These are phyloP conservation scores for Sepiola atlantica DNA, from an alignment of 2,888 invertebrate genomes.

Conservation along the genomic window DNA sequence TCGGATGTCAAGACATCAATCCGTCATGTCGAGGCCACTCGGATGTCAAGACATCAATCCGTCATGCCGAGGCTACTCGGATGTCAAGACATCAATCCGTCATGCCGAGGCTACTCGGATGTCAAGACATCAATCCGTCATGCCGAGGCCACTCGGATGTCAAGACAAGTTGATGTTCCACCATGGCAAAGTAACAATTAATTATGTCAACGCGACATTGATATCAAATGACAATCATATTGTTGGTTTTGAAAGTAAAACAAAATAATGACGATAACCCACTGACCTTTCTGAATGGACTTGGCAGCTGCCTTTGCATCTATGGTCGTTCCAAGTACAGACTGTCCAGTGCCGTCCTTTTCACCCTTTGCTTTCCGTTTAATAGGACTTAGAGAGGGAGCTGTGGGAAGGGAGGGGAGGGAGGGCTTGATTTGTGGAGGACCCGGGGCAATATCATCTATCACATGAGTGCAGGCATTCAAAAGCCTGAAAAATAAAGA, in stretches of 20 bases:
- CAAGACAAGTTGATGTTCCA: too few species aligned
- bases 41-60: too few species aligned
- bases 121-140: too few species aligned
- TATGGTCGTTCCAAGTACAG: conserved; percentile 54
- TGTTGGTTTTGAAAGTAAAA: background rate
- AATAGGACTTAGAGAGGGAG: conserved; percentile 74
- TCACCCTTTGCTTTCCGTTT: conserved; percentile 73
- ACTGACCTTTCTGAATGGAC: conserved; percentile 63
- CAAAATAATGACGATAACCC: background rate
- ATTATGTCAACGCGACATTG: too few species aligned
- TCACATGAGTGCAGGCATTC: conserved; percentile 84
- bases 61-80: too few species aligned
- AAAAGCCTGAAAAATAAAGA: conserved; percentile 76
- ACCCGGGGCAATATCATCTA: conserved; percentile 80
- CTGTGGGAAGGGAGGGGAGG: conserved; percentile 74
- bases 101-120: too few species aligned
- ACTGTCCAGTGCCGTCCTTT: conserved; percentile 56
- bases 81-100: too few species aligned
- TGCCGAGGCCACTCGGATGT: too few species aligned
- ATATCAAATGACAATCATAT: background rate
- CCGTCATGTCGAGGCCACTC: too few species aligned
- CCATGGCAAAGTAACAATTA: too few species aligned
- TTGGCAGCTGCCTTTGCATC: conserved; percentile 60
- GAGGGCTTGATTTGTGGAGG: conserved; percentile 78
- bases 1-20: too few species aligned